A percentile compares a stretch with the other conserved stretches of the same genome.
Conservation (phyloP, 2,113 vertebrate genomes). For the Pica pica region DNA sequence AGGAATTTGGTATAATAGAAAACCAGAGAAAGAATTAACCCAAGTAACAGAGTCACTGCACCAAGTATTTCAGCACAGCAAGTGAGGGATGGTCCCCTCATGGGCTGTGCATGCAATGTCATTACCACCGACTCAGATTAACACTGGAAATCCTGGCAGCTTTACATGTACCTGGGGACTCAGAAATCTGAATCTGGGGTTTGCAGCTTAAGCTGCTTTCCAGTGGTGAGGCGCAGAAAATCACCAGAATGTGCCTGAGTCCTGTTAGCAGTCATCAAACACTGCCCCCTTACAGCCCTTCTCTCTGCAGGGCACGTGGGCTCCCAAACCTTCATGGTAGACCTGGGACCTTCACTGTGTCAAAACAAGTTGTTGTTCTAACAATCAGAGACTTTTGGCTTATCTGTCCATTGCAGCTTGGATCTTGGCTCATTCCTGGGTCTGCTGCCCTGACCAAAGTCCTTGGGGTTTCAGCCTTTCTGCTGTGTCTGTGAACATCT, state of each 20-base stretch:
- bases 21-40: neutral
- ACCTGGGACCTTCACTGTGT: neutral
- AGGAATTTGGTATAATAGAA: neutral
- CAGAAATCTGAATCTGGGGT: neutral
- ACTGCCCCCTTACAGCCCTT: neutral
- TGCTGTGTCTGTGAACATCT: neutral
- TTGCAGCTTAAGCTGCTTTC: conserved; percentile 7
- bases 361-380: neutral
- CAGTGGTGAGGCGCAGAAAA: neutral
- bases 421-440: neutral
- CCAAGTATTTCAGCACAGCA: neutral
- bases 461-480: neutral
- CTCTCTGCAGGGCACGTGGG: rapidly evolving
- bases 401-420: neutral
- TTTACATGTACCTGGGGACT: neutral
- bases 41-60: neutral
- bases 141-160: conserved; percentile 7
- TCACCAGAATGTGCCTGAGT: neutral
- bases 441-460: neutral
- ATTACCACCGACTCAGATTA: neutral
- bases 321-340: neutral
- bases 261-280: neutral
- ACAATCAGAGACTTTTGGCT: neutral
- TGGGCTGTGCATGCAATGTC: neutral
- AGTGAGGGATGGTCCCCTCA: neutral